A percentile compares a stretch with the other conserved stretches of the same genome.
Evolutionary conservation across 2,113 vertebrate genomes (phyloP).

Genomic region (Upupa epops): DNA sequence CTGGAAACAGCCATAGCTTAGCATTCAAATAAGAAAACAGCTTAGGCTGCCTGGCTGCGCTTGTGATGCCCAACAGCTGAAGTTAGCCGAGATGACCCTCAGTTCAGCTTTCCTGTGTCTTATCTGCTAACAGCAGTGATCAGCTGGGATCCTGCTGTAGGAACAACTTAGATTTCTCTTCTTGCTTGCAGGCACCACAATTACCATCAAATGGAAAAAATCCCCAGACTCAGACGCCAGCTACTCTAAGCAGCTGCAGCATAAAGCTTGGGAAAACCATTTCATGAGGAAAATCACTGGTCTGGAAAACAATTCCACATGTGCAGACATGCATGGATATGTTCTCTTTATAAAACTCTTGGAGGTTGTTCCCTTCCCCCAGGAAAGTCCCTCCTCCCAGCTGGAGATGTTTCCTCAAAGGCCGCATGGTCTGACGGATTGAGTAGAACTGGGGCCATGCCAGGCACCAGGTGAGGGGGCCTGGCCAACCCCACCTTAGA

Average conservation of each 20-base stretch:
- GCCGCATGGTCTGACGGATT: rapidly evolving
- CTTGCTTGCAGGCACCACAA: background rate
- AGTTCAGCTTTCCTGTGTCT: background rate
- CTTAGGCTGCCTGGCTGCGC: background rate
- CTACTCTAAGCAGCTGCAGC: background rate
- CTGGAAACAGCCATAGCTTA: background rate
- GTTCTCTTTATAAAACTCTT: background rate
- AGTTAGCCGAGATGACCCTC: background rate
- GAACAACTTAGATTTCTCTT: background rate
- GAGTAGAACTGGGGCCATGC: rapidly evolving
- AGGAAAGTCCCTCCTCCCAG: background rate
- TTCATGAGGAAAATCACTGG: background rate
- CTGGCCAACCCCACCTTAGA: background rate
- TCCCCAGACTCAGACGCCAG: background rate
- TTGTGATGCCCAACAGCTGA: background rate
- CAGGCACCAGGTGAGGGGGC: background rate
- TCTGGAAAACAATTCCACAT: background rate
- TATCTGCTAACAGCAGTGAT: background rate
- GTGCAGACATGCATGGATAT: background rate
- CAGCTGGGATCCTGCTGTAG: background rate
- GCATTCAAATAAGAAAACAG: background rate
- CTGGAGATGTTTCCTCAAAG: background rate
- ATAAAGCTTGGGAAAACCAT: background rate
- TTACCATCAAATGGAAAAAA: background rate
- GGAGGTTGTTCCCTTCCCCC: background rate